Evolutionary conservation across 30 jellyfish, hydroid and myxozoan species (phyloP), one percentile per base, ranked within the genome.

Genomic region (Rhopilema esculentum): DNA sequence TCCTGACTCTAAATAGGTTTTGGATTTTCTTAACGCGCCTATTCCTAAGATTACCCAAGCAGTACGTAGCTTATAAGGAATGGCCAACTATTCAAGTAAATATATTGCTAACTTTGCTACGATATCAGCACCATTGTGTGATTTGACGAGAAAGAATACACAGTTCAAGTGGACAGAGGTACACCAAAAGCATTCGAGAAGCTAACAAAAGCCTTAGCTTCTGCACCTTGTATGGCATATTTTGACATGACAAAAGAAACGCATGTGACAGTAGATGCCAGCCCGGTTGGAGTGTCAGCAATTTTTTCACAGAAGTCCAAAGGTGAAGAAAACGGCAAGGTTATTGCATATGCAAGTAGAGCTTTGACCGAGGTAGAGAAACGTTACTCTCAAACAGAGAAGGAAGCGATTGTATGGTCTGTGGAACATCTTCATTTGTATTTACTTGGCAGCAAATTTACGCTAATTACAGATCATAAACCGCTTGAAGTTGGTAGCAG

Each of bases 351-450:
- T 73, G 67, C 91, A 28, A 64, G 84, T n/a, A 24, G 91, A 18
- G 97, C 96, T 26, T 86, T 81, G 7, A 69, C 90, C 23, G 30
- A 22, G 16, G 79, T 72, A 8, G 95, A 89, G 72, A 79, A 30
- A 16, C 77, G 88, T 25, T 89, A 89, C 79, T 82, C 86, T 19
- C 95, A 82, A 83, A 82, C 90, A 21, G 97, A 89, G 81, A 49
- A 86, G 30, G 97, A 89, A 83, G 91, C 97, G 16, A 80, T 73
- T 19, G 93, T 70, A 69, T 84, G 93, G 93, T 68, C 77, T 52
- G 30, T 29, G 15, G 85, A 83, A 51, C 57, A 26, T 68, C 52
- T 83, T 32, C 92, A 70, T 52, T 4, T 67, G 63, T 83, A 29
- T 22, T 24, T 83, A 0, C 49, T 15, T 67, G 92, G 92, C 4